Base-by-base conservation (phyloP, 2,113 vertebrate genomes). In the Bos javanicus region DNA sequence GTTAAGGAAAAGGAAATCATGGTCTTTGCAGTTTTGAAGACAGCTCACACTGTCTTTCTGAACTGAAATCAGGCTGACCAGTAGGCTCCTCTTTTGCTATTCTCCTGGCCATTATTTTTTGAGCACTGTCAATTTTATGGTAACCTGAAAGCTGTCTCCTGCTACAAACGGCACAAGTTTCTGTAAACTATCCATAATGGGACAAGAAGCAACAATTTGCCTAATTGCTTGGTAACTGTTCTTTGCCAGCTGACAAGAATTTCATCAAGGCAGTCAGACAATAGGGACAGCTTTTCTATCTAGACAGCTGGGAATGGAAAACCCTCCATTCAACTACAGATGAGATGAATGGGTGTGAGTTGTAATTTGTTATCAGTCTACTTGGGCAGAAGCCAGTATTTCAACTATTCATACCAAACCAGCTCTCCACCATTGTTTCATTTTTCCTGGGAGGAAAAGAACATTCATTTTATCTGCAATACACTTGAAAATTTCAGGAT, bases 171-270 rank as follows among this genome's bases (percentile, higher is more conserved):
- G 39, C 33, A 83, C 19, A 54, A 82, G 59, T 19, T 14, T 80
- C 93, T 62, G 39, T 80, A 94, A 96, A 87, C 59, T 87, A 50
- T 13, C 87, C 21, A 25, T n/a, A 98, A 93, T 46, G 16, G 48
- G 59, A 85, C 3, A 30, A 80, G 33, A 98, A 36, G 94, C 56
- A 97, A 94, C 30, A 30, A 62, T 93, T 87, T 97, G 97, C 76
- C 95, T 90, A 83, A 89, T 95, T 98, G 97, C 95, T 91, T 93
- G 86, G 52, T 92, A 97, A 96, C n/a, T 87, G 89, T 86, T 95
- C 95, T 95, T 94, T 98, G 95, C 94, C 96, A 98, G 93, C 78
- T 84, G 89, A 96, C 84, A 88, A 80, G 96, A 3, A 33, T 76
- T 62, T 90, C 43, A 64, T 56, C 67, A 90, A 82, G 82, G 88